phyloP scores from a whole-genome alignment of 2,113 vertebrate species.

The Salvelinus namaycush region DNA sequence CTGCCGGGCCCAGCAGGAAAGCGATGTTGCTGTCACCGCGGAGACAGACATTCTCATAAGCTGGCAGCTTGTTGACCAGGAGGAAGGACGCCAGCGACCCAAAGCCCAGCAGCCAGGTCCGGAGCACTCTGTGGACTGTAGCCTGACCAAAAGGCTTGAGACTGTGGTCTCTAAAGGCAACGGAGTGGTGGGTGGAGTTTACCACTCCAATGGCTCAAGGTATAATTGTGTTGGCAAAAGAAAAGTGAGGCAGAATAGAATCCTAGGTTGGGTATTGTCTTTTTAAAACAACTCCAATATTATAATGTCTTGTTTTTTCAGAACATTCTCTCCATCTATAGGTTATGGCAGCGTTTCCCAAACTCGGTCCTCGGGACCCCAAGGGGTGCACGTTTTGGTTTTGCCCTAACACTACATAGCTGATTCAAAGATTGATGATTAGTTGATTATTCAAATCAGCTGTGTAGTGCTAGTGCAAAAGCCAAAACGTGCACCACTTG shows the following conservation, averaged over 20 bases:
- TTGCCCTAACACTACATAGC: too few relatives aligned
- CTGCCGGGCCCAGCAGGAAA: neutral
- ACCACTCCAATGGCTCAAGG: neutral
- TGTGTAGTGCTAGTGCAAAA: too few relatives aligned
- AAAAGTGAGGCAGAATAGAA: neutral
- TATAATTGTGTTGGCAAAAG: neutral
- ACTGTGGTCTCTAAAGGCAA: conserved; percentile 67
- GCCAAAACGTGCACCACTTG: too few relatives aligned
- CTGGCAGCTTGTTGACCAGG: conserved; percentile 24
- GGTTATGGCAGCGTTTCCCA: too few relatives aligned
- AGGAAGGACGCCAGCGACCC: neutral
- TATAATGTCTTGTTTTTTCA: neutral
- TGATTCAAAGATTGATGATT: too few relatives aligned
- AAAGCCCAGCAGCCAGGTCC: conserved; percentile 5
- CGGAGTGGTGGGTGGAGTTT: conserved; percentile 52
- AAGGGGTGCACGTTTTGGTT: too few relatives aligned
- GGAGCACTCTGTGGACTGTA: conserved; percentile 15
- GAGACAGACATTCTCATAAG: conserved; percentile 3
- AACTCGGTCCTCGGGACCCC: too few relatives aligned
- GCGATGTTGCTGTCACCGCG: conserved; percentile 7
- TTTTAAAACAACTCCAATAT: neutral
- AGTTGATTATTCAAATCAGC: too few relatives aligned
- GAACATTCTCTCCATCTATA: neutral
- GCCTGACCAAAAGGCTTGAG: conserved; percentile 50
- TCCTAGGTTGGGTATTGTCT: neutral